Base-by-base conservation (phyloP, 2,797 vertebrate genomes). In the Acipenser oxyrinchus region DNA sequence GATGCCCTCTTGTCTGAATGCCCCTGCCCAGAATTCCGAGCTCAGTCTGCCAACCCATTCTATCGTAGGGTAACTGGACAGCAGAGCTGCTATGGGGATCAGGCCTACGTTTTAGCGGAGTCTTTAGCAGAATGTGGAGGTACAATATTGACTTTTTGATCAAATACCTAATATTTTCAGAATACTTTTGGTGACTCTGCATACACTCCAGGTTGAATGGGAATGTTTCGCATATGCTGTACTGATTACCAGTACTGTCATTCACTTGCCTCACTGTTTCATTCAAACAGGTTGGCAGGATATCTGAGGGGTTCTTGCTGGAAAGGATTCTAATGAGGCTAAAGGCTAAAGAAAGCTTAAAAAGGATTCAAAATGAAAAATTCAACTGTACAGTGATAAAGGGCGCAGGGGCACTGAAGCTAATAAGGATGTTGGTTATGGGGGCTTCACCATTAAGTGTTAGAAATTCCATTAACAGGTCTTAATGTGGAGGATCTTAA, bases 81-180 rank as follows among this genome's bases (percentile, higher is more conserved):
- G 71, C 86, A 89, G 83, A 88, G 87, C 7, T 86, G 86, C 74
- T 88, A 86, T 15, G 86, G 86, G 60, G 86, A 88, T 77, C 86
- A 88, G 75, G 86, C 86, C 0, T 85, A 75, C 6, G 72, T 87
- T 62, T 77, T 88, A 62, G 72, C 87, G 71, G 79, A 87, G 75
- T 89, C 85, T 2, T 77, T 88, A 69, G 82, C 80, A 71, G 73
- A 70, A 65, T 77, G 83, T 64, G 81, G 80, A 87, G 84, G 86
- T 87, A 65, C 37, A 11, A 65, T 18, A 18, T 18, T 18, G 18
- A 18, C 18, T 18, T 18, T 18, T 18, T 18, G 18, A 18, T 18
- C 18, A 18, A 18, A 18, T 18, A 18, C 18, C 18, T 18, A 18
- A 18, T 18, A 18, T 18, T 18, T 18, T 18, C 18, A 18, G 18